Conservation (phyloP, 1,140 invertebrate genomes). For the Phocides pigmalion region DNA sequence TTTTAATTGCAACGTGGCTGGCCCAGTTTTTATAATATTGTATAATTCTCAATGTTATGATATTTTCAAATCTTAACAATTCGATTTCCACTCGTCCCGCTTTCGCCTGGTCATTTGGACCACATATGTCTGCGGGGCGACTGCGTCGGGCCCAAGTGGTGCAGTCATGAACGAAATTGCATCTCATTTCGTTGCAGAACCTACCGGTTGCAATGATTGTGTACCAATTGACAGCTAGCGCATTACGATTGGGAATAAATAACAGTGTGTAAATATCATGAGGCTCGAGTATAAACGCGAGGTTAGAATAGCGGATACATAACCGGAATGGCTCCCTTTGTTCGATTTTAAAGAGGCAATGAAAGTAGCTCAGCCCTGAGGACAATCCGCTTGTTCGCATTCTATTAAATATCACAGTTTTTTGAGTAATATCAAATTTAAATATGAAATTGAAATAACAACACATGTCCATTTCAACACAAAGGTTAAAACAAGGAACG, state of each 20-base stretch:
- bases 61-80: neutral
- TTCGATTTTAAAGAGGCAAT: slow-evolving; percentile 24
- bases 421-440: neutral
- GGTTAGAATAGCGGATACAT: slow-evolving; percentile 8
- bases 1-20: no score
- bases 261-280: slow-evolving; percentile 51
- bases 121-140: slow-evolving; percentile 56
- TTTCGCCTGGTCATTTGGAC: slow-evolving; percentile 37
- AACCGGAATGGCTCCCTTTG: slow-evolving; percentile 14
- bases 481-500: no score
- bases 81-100: neutral
- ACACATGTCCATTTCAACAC: no score
- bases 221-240: slow-evolving; percentile 62
- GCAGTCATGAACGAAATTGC: slow-evolving; percentile 75
- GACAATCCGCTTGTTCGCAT: slow-evolving; percentile 7
- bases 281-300: slow-evolving; percentile 27
- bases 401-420: slow-evolving; percentile 11
- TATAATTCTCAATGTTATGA: no score
- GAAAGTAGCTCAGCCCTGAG: slow-evolving; percentile 17
- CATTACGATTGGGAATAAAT: slow-evolving; percentile 51
- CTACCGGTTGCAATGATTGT: slow-evolving; percentile 67
- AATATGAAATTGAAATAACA: no score
- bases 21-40: no score
- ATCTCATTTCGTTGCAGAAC: slow-evolving; percentile 66
- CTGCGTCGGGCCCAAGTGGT: slow-evolving; percentile 59